Percentiles rank a stretch among this genome's conserved stretches.
Evolutionary conservation across 2,797 vertebrate genomes (phyloP).

Genomic region (Spatula versicolor): DNA sequence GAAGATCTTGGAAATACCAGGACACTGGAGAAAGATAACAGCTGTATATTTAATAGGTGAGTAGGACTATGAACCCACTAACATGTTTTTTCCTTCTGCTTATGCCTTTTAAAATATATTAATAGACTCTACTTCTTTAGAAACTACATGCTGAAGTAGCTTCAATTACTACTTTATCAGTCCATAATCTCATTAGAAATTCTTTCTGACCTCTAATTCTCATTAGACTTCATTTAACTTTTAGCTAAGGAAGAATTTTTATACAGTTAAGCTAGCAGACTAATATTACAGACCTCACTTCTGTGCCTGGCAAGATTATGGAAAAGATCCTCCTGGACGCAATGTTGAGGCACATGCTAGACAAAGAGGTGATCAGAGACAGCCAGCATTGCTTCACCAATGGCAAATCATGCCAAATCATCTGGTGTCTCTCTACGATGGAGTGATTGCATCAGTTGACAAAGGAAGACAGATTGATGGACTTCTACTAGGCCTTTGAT

Average conservation of each 20-base stretch:
- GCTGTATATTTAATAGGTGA: not conserved
- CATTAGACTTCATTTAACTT: not conserved
- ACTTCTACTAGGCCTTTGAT: too few species aligned
- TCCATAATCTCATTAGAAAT: not conserved
- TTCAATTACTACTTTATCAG: not conserved
- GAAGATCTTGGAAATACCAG: not conserved
- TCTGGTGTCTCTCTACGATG: too few species aligned
- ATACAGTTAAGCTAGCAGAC: not conserved
- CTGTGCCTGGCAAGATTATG: too few species aligned
- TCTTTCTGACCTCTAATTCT: not conserved
- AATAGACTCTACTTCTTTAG: not conserved
- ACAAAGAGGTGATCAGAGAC: too few species aligned
- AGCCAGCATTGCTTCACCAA: too few species aligned
- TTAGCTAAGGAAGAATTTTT: not conserved
- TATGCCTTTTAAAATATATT: not conserved
- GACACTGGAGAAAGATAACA: not conserved
- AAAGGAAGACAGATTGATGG: too few species aligned
- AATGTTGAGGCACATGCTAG: too few species aligned
- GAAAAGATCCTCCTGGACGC: too few species aligned
- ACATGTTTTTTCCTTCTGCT: not conserved
- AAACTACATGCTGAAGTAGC: not conserved
- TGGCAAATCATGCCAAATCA: too few species aligned
- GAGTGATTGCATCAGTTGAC: too few species aligned
- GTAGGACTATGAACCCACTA: not conserved
- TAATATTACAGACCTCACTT: not conserved